Base-by-base conservation (phyloP, 2,113 vertebrate species). In the Channa argus region DNA sequence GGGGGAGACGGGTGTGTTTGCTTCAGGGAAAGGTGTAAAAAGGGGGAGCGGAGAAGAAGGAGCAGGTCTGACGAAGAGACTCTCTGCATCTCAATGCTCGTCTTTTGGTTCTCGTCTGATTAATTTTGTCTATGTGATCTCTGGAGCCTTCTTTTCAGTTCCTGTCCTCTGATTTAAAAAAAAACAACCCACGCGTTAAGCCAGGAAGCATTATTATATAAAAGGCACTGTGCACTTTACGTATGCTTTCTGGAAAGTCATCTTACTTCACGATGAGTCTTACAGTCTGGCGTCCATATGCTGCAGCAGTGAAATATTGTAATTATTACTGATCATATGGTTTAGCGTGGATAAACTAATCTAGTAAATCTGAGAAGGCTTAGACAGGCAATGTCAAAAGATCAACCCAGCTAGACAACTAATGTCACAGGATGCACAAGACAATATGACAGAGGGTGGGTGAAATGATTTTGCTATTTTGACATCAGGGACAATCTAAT, bases 61-160 rank as follows among this genome's bases (percentile, higher is more conserved):
- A 84, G 80, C 63, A 74, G 83, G 74, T 83, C 74, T 87, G 67
- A 54, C 3, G 8, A 68, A 53, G 62, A 85, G 63, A 86, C 83
- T 82, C 81, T 61, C 65, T 45, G 61, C 84, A 88, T 91, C 88
- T 86, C 80, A 77, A 84, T 85, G 74, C 71, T 50, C 63, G 85
- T 89, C 88, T 91, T 87, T 64, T 83, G 67, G 71, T 85, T 84
- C 73, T 86, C 88, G 83, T 89, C 88, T 93, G 90, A 93, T 92
- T 92, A 92, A 91, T 89, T 92, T 89, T 91, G 90, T 91, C 90
- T 88, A 87, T 92, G 93, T 93, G 89, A 91, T 93, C 91, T 92
- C 85, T 61, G 71, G 91, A 89, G 87, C 86, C 89, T 84, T 91
- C 84, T 86, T 77, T 81, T 88, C 90, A 82, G 84, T 80, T 87